Base-by-base conservation (phyloP, 2,113 vertebrate genomes). In the Oophaga pumilio region DNA sequence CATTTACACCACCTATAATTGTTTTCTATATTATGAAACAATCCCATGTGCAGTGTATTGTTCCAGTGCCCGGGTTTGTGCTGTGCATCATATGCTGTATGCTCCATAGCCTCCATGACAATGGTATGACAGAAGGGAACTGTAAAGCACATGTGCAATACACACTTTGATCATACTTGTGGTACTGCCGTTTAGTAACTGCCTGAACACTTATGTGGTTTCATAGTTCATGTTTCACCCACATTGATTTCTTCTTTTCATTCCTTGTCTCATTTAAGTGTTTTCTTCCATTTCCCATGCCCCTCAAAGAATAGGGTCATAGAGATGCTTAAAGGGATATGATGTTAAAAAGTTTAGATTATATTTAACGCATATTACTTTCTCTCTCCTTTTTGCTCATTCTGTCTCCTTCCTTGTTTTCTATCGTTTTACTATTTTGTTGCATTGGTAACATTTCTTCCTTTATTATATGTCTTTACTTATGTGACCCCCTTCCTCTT, bases 131-230 rank as follows among this genome's bases (percentile, higher is more conserved):
- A 13, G 26, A 33, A 43, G 26, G 22, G 43, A 68, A 53, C 52
- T 15, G 2, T 15, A 82, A 62, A 68, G 43, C 33, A 53, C 9
- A 15, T 20, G 28, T 33, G 43, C 14, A 5, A 5, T 43, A 22
- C 26, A 50, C 12, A 82, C 22, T 24, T 52, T 13, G 26, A n/a
- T 76, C 71, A 64, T 18, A 86, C 43, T 86, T 62, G 33, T 50
- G 43, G 33, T 78, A 78, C 85, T 80, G 76, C 85, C 85, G 85
- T 88, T 88, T 82, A 83, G 86, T 88, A 83, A 83, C 79, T 82
- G 80, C 59, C 69, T 64, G 12, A 43, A 71, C 15, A 79, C 57
- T 66, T 53, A 49, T 62, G 43, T 24, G 17, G 57, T 57, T 66
- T 14, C 43, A 8, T 62, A 4, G 0, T 28, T 52, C 13, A 24